Conservation (phyloP, 2,113 vertebrate species). For the Gavia stellata region DNA sequence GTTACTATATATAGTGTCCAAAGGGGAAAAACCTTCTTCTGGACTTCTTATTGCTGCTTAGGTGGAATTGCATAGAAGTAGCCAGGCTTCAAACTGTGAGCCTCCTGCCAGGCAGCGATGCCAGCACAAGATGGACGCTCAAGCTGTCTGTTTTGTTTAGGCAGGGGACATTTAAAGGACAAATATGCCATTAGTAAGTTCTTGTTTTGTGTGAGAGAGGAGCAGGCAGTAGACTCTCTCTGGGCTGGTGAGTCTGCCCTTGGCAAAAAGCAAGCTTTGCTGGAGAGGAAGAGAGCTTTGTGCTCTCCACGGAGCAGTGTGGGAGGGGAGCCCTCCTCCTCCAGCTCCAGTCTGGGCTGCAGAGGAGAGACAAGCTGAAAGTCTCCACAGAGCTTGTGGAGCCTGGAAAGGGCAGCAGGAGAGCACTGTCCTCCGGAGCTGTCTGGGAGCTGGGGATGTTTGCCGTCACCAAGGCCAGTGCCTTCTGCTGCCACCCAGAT, state of each 20-base stretch:
- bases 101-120: constrained; percentile 30
- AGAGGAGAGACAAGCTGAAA: not conserved
- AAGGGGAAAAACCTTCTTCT: not conserved
- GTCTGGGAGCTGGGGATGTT: not conserved
- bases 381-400: not conserved
- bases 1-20: not conserved
- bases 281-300: not conserved
- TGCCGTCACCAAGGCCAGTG: not conserved
- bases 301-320: not conserved
- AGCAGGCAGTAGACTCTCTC: not conserved
- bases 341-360: not conserved
- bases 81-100: constrained; percentile 11
- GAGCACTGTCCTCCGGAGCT: not conserved
- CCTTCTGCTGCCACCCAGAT: not conserved
- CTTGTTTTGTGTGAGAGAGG: not conserved
- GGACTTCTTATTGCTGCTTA: not conserved
- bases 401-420: not conserved
- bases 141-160: constrained; percentile 40
- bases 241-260: not conserved
- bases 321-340: not conserved
- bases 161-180: constrained; percentile 28
- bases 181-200: constrained; percentile 10
- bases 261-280: not conserved
- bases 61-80: not conserved
- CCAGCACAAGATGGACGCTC: not conserved